Evolutionary conservation across 2,888 invertebrate species (phyloP).

Genomic region (Aleiodes testaceus): DNA sequence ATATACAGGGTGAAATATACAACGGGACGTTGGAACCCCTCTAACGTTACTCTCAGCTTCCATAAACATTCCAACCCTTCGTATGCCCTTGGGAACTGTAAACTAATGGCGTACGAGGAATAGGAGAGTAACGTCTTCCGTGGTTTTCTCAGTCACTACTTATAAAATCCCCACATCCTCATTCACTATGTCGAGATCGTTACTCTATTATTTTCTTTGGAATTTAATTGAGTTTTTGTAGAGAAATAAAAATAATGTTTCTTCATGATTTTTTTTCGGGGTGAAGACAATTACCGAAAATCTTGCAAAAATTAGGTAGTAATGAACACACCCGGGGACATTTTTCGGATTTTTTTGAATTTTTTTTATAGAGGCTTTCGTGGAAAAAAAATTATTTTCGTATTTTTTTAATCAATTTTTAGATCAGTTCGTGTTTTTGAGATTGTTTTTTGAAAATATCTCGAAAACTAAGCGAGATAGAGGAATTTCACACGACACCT

Average conservation of each 20-base stretch:
- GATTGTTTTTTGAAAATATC: too few relatives aligned
- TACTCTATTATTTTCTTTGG: constrained; percentile 16
- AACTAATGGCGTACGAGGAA: constrained; percentile 63
- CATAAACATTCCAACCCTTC: constrained; percentile 63
- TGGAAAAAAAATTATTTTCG: too few relatives aligned
- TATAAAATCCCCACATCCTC: constrained; percentile 41
- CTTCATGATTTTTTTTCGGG: constrained; percentile 5
- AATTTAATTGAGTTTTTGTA: constrained; percentile 10
- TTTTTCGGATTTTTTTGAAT: too few relatives aligned
- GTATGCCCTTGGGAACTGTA: constrained; percentile 64
- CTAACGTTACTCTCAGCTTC: constrained; percentile 54
- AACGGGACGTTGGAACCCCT: constrained; percentile 51
- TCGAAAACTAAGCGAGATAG: too few relatives aligned
- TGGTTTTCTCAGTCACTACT: constrained; percentile 34
- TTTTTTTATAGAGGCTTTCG: neutral
- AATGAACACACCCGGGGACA: neutral
- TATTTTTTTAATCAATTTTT: too few relatives aligned
- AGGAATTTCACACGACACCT: too few relatives aligned
- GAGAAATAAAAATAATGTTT: neutral
- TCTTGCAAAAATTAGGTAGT: neutral
- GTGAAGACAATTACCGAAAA: neutral
- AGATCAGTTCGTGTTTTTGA: too few relatives aligned
- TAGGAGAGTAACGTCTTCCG: constrained; percentile 58
- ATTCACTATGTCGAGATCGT: constrained; percentile 17
- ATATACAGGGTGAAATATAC: constrained; percentile 45